Evolutionary conservation across 2,888 invertebrate genomes (phyloP), one percentile per base, ranked within the genome.

Genomic region (Gastrophysa polygoni): DNA sequence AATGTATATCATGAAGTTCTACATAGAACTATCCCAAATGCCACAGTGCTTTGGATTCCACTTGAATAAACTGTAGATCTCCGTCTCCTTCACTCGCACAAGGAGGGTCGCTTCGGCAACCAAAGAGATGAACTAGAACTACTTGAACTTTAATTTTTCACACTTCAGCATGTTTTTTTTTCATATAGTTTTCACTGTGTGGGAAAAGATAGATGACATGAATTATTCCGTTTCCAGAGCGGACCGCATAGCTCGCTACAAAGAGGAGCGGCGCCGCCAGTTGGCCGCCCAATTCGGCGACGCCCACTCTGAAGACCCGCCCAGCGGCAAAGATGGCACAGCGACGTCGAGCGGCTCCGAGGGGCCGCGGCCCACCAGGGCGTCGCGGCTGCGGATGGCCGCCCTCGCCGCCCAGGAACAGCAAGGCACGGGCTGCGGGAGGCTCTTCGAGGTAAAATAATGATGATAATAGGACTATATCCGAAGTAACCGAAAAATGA

Each of bases 251-350:
- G 87, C 87, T 72, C 86, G 86, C 72, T 91, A 90, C 80, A 91
- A 91, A 78, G 91, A 91, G 74, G 89, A 91, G 76, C 83, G 91
- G 58, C 84, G 89, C 64, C 86, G 85, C 72, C 90, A 91, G 78
- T 82, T 91, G 64, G 88, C 87, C 38, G 85, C 86, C n/a, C 86
- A 85, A 65, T 80, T 75, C 67, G 72, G 69, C 55, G 72, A 68
- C 52, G 46, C 60, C 11, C 50, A 58, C n/a, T 44, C 48, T 28
- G 57, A 62, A 10, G 11, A 50, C 7, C 32, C 62, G 11, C 24
- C 68, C 11, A 46, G 49, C 34, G 43, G 24, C 48, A 61, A 81
- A 82, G 69, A 82, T 81, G 68, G 68, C 76, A 72, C 77, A 77
- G 69, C 57, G 7, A 63, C 72, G 29, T 76, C 78, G 49, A 77